phyloP scores from a whole-genome alignment of 2,113 vertebrate genomes.

The Arenaria interpres region DNA sequence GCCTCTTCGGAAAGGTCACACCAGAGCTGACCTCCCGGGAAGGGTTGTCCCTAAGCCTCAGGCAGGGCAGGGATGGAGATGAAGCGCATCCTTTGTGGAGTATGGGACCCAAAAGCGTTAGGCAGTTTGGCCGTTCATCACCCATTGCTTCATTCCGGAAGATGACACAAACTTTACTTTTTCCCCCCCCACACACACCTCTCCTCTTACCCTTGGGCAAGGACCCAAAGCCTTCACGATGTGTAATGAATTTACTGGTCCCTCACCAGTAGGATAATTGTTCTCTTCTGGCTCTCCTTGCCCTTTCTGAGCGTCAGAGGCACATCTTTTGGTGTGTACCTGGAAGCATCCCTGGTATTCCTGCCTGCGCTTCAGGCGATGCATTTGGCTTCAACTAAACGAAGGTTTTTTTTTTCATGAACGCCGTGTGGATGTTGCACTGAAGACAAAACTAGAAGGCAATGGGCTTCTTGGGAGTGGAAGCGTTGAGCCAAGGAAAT shows the following conservation, averaged over 20 bases:
- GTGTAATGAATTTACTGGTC: background rate
- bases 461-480: background rate
- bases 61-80: background rate
- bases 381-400: background rate
- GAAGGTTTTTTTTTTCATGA: background rate
- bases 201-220: background rate
- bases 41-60: background rate
- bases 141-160: background rate
- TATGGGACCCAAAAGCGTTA: accelerated
- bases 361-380: accelerated
- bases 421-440: accelerated
- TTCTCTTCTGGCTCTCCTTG: background rate
- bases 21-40: background rate
- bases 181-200: background rate
- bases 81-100: background rate
- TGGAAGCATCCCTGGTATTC: background rate
- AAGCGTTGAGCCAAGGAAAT: background rate
- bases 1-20: background rate
- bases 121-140: background rate
- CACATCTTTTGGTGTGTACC: background rate
- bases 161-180: background rate
- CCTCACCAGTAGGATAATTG: background rate
- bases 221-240: background rate
- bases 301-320: background rate
- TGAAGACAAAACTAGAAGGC: background rate